Base-by-base conservation (phyloP, 2,888 invertebrate species). In the Poecilobothrus nobilitatus region DNA sequence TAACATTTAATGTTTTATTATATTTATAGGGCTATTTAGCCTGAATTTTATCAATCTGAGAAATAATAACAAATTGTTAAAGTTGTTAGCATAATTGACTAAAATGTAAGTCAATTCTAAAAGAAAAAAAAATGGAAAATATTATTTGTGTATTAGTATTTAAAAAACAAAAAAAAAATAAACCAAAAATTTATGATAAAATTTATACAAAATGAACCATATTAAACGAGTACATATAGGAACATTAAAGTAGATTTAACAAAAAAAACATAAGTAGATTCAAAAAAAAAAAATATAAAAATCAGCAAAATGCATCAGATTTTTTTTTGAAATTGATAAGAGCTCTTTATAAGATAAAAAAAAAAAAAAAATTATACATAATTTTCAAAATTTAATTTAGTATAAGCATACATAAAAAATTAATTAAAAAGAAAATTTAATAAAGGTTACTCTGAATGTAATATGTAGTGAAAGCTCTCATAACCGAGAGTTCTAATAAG, bases 101-200 rank as follows among this genome's bases (percentile, higher is more conserved):
- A 53, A 53, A 53, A 53, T 18, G 53, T 53, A 53, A 53, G 18
- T 18, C 53, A 53, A 53, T 53, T 53, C n/a, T 53, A 53, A 12
- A 53, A 53, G 53, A 15, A 18, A 53, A 53, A 53, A n/a, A 15
- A 53, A 53, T 53, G 7, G 53, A 53, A 37, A 53, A 53, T 18
- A 53, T 53, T 53, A 53, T n/a, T n/a, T n/a, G n/a, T n/a, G n/a
- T 53, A 12, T 53, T 53, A 53, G 53, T n/a, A 53, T 53, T 53
- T 53, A 12, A 53, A 53, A 53, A 7, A 44, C 12, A n/a, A n/a
- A n/a, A 27, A 27, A 27, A 27, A 27, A 27, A 5, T 27, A 5
- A 27, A 27, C 3, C 27, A 4, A 27, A 27, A 27, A 4, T 27
- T 18, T 53, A 53, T 37, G 37, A 37, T 37, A 37, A 37, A 37